phyloP scores from a whole-genome alignment of 2,113 vertebrate genomes.

The Pelmatolapia mariae region DNA sequence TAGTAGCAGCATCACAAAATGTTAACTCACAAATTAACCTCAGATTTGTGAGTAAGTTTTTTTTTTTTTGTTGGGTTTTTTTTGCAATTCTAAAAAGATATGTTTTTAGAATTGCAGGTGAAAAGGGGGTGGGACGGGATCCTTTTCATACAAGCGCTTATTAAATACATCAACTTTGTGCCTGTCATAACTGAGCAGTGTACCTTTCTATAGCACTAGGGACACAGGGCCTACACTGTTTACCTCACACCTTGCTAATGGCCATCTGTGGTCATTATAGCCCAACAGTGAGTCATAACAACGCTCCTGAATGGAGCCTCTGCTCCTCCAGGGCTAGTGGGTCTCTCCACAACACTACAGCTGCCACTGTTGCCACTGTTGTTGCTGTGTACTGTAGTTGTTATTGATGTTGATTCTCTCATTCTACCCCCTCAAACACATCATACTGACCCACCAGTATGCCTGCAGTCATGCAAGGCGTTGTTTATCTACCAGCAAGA shows the following conservation, averaged over 20 bases:
- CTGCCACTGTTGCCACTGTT: background rate
- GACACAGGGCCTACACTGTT: conserved; percentile 36
- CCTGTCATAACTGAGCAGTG: conserved; percentile 55
- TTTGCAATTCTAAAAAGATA: background rate
- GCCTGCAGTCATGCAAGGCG: conserved; percentile 37
- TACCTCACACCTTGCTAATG: conserved; percentile 63
- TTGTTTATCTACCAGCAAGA: conserved; percentile 47
- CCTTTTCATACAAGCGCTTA: conserved; percentile 1
- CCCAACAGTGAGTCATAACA: conserved; percentile 60
- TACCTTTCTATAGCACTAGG: conserved; percentile 30
- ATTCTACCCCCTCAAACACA: conserved; percentile 15
- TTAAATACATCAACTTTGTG: conserved; percentile 59
- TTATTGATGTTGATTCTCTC: conserved; percentile 53
- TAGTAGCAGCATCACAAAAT: background rate
- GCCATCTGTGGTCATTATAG: conserved; percentile 64
- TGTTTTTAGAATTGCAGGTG: background rate
- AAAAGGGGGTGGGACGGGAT: background rate
- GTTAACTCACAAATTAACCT: background rate
- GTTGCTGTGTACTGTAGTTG: conserved; percentile 12
- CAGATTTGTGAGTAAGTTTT: background rate
- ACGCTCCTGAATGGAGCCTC: conserved; percentile 11
- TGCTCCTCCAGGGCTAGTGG: conserved; percentile 9
- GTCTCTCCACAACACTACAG: background rate
- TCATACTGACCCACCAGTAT: conserved; percentile 26
- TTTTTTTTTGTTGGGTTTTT: background rate